Evolutionary conservation across 1,140 invertebrate species (phyloP).

Genomic region (Sipha flava): DNA sequence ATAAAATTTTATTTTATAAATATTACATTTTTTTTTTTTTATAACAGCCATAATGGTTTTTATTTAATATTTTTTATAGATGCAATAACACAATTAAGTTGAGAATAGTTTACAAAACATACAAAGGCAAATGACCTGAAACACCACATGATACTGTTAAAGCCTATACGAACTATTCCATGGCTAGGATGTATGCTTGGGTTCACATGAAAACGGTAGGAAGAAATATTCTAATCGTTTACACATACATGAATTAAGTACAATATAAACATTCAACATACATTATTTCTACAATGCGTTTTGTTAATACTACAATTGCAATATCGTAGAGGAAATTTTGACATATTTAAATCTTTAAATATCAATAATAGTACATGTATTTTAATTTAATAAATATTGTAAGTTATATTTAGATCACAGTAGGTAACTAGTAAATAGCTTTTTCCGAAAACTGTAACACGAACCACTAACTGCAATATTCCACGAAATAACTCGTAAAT

Average conservation of each 20-base stretch:
- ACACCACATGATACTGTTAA: constrained; percentile 6
- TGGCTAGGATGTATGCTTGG: constrained; percentile 24
- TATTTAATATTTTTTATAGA: not conserved
- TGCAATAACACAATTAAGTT: constrained; percentile 11
- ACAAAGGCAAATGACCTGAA: constrained; percentile 29
- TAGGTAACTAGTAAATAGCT: too few species aligned
- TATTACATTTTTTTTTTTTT: not conserved
- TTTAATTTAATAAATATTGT: too few species aligned
- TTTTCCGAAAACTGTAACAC: too few species aligned
- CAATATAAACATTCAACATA: constrained; percentile 1
- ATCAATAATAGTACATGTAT: too few species aligned
- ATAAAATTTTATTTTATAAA: not conserved
- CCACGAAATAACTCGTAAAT: too few species aligned
- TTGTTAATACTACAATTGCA: not conserved
- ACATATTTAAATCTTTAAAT: too few species aligned
- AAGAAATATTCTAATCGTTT: constrained; percentile 18
- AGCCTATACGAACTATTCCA: not conserved
- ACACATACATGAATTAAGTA: not conserved
- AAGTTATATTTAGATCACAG: too few species aligned
- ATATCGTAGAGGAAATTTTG: not conserved
- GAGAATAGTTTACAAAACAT: constrained; percentile 7
- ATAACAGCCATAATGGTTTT: not conserved
- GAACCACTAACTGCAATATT: too few species aligned
- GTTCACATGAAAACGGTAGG: not conserved
- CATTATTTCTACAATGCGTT: not conserved